Evolutionary conservation across 2,113 vertebrate genomes (phyloP).

Genomic region (Callorhinus ursinus): DNA sequence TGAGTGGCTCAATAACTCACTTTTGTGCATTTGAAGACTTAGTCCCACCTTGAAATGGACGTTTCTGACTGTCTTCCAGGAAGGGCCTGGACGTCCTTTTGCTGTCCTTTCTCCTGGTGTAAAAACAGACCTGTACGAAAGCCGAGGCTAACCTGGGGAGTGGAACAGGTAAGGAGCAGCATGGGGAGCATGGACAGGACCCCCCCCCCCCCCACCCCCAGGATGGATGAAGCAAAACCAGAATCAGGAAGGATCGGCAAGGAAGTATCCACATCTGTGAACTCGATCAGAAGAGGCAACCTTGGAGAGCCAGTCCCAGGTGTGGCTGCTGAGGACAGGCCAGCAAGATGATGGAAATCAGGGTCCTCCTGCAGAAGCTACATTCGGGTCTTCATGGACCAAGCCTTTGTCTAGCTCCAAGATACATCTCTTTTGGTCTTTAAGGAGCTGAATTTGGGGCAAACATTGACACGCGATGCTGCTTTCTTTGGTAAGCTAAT

Average conservation of each 20-base stretch:
- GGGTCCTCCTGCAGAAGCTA: neutral
- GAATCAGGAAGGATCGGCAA: neutral
- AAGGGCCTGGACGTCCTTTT: neutral
- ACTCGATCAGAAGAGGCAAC: neutral
- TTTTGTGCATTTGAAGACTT: neutral
- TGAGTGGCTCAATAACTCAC: neutral
- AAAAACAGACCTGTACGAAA: neutral
- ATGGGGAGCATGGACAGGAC: neutral
- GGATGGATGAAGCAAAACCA: neutral
- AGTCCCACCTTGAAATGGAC: neutral
- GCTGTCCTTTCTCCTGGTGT: neutral
- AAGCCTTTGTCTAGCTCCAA: neutral
- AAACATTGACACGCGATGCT: neutral
- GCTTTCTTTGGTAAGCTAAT: neutral
- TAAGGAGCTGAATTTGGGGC: neutral
- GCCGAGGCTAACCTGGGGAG: neutral
- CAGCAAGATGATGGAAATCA: neutral
- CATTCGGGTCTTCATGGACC: neutral
- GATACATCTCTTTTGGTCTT: neutral
- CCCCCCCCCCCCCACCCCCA: neutral
- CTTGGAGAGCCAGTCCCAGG: neutral
- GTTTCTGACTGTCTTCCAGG: neutral
- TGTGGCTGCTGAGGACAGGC: neutral
- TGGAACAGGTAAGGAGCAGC: neutral
- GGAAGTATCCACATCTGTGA: neutral